A percentile compares a stretch with the other conserved stretches of the same genome.
phyloP scores from a whole-genome alignment of 2,888 invertebrate genomes.

The Harpalus rubripes region DNA sequence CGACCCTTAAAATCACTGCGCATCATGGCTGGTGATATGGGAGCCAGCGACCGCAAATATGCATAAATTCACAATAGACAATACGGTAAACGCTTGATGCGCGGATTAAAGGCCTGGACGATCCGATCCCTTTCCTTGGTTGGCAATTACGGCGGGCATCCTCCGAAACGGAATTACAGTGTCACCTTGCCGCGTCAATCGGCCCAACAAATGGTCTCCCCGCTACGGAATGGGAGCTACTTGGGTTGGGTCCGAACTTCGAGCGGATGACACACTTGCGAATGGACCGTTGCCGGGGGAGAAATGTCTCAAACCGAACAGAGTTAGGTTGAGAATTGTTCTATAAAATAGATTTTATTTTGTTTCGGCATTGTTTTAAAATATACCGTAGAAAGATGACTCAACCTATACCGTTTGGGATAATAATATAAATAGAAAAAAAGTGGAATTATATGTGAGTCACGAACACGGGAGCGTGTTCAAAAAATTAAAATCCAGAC shows the following conservation, averaged over 20 bases:
- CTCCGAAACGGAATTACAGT: conserved; percentile 55
- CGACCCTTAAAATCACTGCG: conserved; percentile 44
- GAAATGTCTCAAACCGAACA: background rate
- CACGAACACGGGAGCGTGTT: too few species aligned
- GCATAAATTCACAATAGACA: conserved; percentile 63
- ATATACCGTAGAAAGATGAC: too few species aligned
- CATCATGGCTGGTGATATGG: conserved; percentile 9
- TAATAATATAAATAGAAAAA: too few species aligned
- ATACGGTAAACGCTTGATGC: conserved; percentile 64
- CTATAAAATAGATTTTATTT: background rate
- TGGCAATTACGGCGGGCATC: conserved; percentile 56
- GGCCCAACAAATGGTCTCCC: conserved; percentile 49
- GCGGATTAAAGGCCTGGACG: conserved; percentile 58
- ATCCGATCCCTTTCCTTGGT: conserved; percentile 56
- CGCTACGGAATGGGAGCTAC: background rate
- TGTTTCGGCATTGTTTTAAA: background rate
- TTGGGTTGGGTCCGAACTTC: conserved; percentile 5
- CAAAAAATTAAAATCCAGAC: too few species aligned
- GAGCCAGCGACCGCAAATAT: conserved; percentile 18
- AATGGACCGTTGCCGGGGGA: background rate
- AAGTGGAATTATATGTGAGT: too few species aligned
- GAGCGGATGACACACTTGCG: background rate
- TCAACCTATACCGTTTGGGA: too few species aligned
- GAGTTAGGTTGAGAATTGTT: background rate
- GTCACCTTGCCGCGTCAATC: conserved; percentile 61